Percentiles rank a stretch among this genome's conserved stretches.
These are phyloP conservation scores for Gracilinanus agilis DNA, from an alignment of 2,113 vertebrate genomes.

Conservation along the genomic window DNA sequence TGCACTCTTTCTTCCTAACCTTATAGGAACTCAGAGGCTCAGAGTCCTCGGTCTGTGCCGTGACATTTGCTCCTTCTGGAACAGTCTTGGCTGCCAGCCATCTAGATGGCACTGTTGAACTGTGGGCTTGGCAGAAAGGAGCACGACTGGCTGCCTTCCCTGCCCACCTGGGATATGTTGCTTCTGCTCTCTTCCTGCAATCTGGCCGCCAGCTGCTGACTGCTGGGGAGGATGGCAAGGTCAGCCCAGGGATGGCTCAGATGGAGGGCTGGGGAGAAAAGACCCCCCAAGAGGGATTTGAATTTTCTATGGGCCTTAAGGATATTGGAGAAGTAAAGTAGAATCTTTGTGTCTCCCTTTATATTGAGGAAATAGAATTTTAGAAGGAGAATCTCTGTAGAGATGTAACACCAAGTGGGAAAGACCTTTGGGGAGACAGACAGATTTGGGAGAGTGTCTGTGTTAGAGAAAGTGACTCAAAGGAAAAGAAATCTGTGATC, in stretches of 20 bases:
- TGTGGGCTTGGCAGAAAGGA: constrained; percentile 89
- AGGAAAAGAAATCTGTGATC: neutral
- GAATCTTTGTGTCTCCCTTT: neutral
- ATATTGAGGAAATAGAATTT: neutral
- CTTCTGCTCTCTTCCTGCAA: constrained; percentile 84
- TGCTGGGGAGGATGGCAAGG: constrained; percentile 88
- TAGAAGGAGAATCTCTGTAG: neutral
- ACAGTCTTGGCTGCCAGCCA: constrained; percentile 87
- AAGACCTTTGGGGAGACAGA: neutral
- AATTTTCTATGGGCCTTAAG: neutral
- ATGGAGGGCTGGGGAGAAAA: neutral
- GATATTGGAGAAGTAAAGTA: no score
- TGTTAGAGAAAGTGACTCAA: neutral
- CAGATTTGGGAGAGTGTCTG: neutral
- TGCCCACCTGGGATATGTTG: constrained; percentile 86
- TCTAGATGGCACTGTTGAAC: constrained; percentile 86
- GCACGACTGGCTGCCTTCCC: constrained; percentile 86
- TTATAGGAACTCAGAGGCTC: constrained; percentile 86
- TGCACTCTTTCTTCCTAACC: neutral
- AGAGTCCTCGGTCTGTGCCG: constrained; percentile 83
- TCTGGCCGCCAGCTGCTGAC: constrained; percentile 86
- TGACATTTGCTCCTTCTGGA: constrained; percentile 86
- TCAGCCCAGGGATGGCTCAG: constrained; percentile 56
- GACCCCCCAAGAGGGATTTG: neutral
- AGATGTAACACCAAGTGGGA: neutral